Conservation (phyloP, 2,888 invertebrate species). For the Elmis aenea region DNA sequence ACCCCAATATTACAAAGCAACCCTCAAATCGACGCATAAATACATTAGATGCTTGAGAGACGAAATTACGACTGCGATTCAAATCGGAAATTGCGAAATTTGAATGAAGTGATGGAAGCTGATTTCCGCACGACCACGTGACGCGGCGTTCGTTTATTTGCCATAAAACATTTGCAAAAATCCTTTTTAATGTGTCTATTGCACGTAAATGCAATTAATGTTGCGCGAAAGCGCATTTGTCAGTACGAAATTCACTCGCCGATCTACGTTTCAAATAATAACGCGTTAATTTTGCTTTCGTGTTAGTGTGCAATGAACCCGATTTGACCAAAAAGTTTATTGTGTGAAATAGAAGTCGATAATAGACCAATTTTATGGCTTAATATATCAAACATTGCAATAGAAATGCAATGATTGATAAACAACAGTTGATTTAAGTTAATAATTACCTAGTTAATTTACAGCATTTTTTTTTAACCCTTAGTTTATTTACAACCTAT, state of each 20-base stretch:
- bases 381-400: too few species aligned
- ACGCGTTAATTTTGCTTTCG: conserved; percentile 23
- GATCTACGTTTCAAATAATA: conserved; percentile 23
- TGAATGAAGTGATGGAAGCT: conserved; percentile 41
- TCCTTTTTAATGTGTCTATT: conserved; percentile 24
- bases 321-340: too few species aligned
- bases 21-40: conserved; percentile 40
- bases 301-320: conserved; percentile 10
- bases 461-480: too few species aligned
- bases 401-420: too few species aligned
- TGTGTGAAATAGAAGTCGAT: too few species aligned
- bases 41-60: conserved; percentile 42
- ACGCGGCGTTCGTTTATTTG: conserved; percentile 32
- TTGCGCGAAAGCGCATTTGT: conserved; percentile 23
- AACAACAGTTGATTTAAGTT: too few species aligned
- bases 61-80: conserved; percentile 42
- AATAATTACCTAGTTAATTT: too few species aligned
- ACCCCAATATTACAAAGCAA: conserved; percentile 20
- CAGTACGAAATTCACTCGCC: conserved; percentile 23
- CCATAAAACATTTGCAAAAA: conserved; percentile 23
- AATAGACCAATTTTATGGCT: too few species aligned
- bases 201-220: conserved; percentile 27
- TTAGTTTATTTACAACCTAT: too few species aligned
- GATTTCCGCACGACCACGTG: conserved; percentile 41
- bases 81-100: conserved; percentile 46